Base-by-base conservation (phyloP, 2,113 vertebrate genomes). In the Ploceus nigricollis region DNA sequence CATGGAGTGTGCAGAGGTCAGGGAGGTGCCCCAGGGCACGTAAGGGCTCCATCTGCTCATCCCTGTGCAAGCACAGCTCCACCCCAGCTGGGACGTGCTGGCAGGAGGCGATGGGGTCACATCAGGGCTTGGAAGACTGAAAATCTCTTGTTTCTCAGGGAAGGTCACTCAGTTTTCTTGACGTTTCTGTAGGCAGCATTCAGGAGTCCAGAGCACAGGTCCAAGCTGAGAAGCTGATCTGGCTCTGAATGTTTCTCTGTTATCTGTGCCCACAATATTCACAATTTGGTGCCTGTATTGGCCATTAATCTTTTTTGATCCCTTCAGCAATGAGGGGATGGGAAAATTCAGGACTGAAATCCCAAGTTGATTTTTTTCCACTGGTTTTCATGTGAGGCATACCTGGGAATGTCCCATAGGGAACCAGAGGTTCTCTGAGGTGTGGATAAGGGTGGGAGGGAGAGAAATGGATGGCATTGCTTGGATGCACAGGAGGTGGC, bases 261-360 rank as follows among this genome's bases (percentile, higher is more conserved):
- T 7, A 1, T 4, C 64, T 75, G 42, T 33, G 31, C 25, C 45
- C 15, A 22, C 19, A 83, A 20, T 37, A 71, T 15, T 82, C 27
- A 13, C 11, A 13, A 0, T 61, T 60, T 65, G 15, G 11, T 70
- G 31, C 10, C 4, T 0, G 0, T 40, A 8, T 28, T 68, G 56
- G 23, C 44, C 53, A 1, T 6, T 11, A 58, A 56, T 42, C 4
- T 35, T 30, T 23, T 42, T 42, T 53, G 9, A 3, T 18, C 68
- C n/a, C 13, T 2, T 1, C 1, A 2, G 15, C 44, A 48, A 35
- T 8, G 21, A 58, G 10, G n/a, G 47, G 58, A 45, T 1, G 4
- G 44, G 16, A 75, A 66, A 64, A 56, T 18, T 44, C 35, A 23
- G 57, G 37, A n/a, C 35, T 25, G 64, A 63, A 39, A n/a, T 24